Conservation (phyloP, 2,797 vertebrate genomes). For the Percopsis omiscomaycus region DNA sequence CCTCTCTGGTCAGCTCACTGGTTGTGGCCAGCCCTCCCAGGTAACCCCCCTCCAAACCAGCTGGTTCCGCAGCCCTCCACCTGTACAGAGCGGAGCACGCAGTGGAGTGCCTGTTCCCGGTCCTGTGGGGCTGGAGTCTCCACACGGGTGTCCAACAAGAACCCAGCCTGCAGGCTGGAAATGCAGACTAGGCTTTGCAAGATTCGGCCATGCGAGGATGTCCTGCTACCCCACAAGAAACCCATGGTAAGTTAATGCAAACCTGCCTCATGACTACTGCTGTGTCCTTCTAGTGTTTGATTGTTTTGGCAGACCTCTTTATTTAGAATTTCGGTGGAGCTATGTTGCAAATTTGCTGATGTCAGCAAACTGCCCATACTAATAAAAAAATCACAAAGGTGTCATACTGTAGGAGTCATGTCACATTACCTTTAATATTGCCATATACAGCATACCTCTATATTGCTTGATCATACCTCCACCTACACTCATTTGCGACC, state of each 20-base stretch:
- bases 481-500: not conserved
- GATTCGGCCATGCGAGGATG: conserved; percentile 75
- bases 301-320: not conserved
- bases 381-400: no score
- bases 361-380: no score
- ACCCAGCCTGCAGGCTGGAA: conserved; percentile 85
- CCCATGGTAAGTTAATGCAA: conserved; percentile 59
- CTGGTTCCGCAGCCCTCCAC: conserved; percentile 19
- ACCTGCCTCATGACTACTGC: not conserved
- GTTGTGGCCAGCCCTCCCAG: conserved; percentile 43
- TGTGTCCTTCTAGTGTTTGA: not conserved
- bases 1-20: conserved; percentile 30
- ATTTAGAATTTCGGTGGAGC: not conserved
- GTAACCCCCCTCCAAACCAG: conserved; percentile 30
- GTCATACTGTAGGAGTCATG: no score
- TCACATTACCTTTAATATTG: no score
- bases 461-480: no score
- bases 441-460: no score
- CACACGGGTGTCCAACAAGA: conserved; percentile 88
- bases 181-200: conserved; percentile 84
- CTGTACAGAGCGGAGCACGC: conserved; percentile 79
- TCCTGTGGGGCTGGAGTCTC: conserved; percentile 88
- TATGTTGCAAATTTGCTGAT: no score
- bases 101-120: conserved; percentile 89
- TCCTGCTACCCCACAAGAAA: conserved; percentile 5